A percentile compares a stretch with the other conserved stretches of the same genome.
These are phyloP conservation scores for Pandemis cinnamomeana DNA, from an alignment of 2,888 invertebrate species.

Conservation along the genomic window DNA sequence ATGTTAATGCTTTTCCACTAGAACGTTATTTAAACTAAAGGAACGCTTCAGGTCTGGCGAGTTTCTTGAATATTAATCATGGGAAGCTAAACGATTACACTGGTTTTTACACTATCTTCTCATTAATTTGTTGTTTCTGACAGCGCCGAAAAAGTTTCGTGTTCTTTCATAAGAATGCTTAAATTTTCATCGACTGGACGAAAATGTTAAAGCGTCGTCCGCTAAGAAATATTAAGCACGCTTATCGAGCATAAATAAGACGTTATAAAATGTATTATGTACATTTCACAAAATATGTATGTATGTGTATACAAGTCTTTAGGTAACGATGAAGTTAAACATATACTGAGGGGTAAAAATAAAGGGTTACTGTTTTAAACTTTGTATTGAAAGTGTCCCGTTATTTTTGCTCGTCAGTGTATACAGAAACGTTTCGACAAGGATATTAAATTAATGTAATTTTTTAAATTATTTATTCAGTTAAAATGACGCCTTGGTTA, in stretches of 20 bases:
- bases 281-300: no score
- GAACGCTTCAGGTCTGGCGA: background rate
- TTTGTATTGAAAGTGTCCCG: no score
- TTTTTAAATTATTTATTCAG: no score
- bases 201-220: background rate
- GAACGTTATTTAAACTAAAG: constrained; percentile 27
- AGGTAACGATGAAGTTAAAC: no score
- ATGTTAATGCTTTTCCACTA: constrained; percentile 24
- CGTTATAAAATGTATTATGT: no score
- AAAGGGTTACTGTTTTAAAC: no score
- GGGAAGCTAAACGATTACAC: constrained; percentile 4
- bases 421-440: no score
- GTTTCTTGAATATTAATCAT: constrained; percentile 26
- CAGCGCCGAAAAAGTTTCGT: background rate
- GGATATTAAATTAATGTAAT: no score
- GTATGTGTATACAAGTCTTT: no score
- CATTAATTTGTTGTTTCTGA: constrained; percentile 3
- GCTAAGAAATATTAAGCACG: background rate
- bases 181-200: background rate
- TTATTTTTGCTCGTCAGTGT: no score
- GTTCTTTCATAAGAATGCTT: background rate
- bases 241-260: background rate
- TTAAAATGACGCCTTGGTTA: no score
- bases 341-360: no score
- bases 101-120: background rate